phyloP scores from a whole-genome alignment of 2,888 invertebrate species.

The Thymelicus lineola region DNA sequence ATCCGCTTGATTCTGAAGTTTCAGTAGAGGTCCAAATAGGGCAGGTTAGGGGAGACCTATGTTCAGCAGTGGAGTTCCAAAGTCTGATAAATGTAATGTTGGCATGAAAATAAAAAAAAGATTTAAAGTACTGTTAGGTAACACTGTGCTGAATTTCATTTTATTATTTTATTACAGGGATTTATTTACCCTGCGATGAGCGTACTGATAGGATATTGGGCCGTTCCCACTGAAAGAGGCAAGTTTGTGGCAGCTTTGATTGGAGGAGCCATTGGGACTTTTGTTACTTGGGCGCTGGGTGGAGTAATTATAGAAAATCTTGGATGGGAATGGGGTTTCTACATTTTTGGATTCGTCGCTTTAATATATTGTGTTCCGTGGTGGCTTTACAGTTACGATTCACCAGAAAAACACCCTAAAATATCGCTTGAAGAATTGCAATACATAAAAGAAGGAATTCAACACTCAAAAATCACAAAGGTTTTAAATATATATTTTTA shows the following conservation, averaged over 20 bases:
- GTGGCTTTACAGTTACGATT: slow-evolving; percentile 77
- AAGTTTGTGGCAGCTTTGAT: slow-evolving; percentile 85
- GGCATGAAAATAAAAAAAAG: too few species aligned
- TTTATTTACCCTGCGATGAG: slow-evolving; percentile 79
- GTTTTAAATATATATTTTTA: neutral
- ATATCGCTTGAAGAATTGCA: slow-evolving; percentile 79
- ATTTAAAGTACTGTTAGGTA: too few species aligned
- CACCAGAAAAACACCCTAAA: slow-evolving; percentile 79
- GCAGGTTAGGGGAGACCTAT: too few species aligned
- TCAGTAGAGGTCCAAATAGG: too few species aligned
- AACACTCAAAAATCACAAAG: slow-evolving; percentile 23
- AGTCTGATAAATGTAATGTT: too few species aligned
- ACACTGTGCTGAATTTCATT: too few species aligned
- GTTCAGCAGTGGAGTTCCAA: too few species aligned
- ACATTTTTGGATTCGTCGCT: slow-evolving; percentile 75
- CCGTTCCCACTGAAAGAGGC: slow-evolving; percentile 86
- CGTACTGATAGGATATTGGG: slow-evolving; percentile 85
- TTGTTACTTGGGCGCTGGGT: slow-evolving; percentile 83
- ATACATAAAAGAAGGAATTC: slow-evolving; percentile 66
- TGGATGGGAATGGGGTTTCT: slow-evolving; percentile 86
- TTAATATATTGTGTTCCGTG: slow-evolving; percentile 72
- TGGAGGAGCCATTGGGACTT: slow-evolving; percentile 86
- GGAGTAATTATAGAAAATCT: slow-evolving; percentile 78
- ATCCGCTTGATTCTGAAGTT: too few species aligned
- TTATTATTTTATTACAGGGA: slow-evolving; percentile 55